Percentiles rank a stretch among this genome's conserved stretches.
Conservation (phyloP, 2,888 invertebrate genomes). For the Tanaodytes sp. region DNA sequence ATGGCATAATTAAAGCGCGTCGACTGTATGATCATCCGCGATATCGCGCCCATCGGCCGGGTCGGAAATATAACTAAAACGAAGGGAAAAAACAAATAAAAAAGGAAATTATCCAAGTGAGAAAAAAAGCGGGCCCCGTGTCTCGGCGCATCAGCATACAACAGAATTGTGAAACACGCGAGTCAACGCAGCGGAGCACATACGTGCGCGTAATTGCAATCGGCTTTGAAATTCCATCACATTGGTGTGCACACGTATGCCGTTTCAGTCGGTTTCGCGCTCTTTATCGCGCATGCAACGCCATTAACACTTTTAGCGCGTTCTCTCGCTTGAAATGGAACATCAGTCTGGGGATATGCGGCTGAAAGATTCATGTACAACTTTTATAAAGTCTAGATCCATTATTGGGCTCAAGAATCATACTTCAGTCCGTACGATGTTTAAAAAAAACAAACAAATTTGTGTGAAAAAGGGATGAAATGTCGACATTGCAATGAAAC, state of each 20-base stretch:
- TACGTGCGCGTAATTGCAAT: constrained; percentile 45
- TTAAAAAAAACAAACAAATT: too few relatives aligned
- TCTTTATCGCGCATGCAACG: constrained; percentile 48
- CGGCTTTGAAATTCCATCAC: constrained; percentile 32
- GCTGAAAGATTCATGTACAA: too few relatives aligned
- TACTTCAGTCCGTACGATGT: too few relatives aligned
- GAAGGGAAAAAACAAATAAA: constrained; percentile 4
- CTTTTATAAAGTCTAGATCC: too few relatives aligned
- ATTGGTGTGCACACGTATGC: neutral
- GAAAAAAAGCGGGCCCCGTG: constrained; percentile 19
- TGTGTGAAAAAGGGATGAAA: too few relatives aligned
- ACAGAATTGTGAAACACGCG: constrained; percentile 55
- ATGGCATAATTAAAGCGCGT: constrained; percentile 54
- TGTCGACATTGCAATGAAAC: too few relatives aligned
- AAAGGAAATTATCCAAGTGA: constrained; percentile 12
- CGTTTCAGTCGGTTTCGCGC: constrained; percentile 26
- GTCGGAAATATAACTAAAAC: constrained; percentile 34
- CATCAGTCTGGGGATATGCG: too few relatives aligned
- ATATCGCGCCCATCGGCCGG: too few relatives aligned
- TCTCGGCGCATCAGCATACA: constrained; percentile 31
- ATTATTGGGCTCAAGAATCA: too few relatives aligned
- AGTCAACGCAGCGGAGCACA: constrained; percentile 34
- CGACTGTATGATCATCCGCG: constrained; percentile 50
- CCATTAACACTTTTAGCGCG: constrained; percentile 52
- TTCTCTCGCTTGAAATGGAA: constrained; percentile 31